Evolutionary conservation across 2,113 vertebrate species (phyloP).

Genomic region (Seriola dumerili): DNA sequence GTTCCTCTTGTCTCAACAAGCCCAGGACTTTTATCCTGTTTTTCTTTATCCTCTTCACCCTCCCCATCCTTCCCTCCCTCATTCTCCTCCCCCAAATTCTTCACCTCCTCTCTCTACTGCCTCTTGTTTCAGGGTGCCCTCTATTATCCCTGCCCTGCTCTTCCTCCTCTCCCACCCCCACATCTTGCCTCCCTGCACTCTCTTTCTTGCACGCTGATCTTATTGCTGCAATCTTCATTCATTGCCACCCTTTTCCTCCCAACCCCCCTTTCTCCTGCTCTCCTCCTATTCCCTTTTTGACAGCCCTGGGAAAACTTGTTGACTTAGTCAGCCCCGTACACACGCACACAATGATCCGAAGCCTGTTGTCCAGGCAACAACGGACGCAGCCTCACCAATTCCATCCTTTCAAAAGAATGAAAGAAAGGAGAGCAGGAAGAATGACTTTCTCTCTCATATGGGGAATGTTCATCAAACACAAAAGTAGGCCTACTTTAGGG

Average conservation of each 20-base stretch:
- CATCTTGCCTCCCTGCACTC: conserved; percentile 33
- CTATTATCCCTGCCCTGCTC: conserved; percentile 49
- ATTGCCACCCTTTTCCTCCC: conserved; percentile 26
- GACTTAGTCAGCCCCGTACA: conserved; percentile 67
- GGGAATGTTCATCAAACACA: conserved; percentile 68
- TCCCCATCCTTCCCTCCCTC: conserved; percentile 34
- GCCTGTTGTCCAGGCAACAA: conserved; percentile 78
- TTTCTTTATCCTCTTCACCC: conserved; percentile 43
- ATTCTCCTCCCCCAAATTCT: conserved; percentile 53
- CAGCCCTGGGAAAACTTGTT: conserved; percentile 85
- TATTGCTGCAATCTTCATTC: conserved; percentile 74
- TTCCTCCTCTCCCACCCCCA: conserved; percentile 55
- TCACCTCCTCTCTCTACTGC: conserved; percentile 52
- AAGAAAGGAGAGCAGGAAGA: conserved; percentile 70
- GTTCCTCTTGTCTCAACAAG: conserved; percentile 59
- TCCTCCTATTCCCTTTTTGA: conserved; percentile 67
- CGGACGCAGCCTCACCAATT: conserved; percentile 74
- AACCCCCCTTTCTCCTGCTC: conserved; percentile 23
- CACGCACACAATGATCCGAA: conserved; percentile 77
- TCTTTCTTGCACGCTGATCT: conserved; percentile 55
- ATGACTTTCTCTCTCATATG: conserved; percentile 73
- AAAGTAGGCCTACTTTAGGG: conserved; percentile 38
- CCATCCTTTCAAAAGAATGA: conserved; percentile 69
- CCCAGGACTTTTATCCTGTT: conserved; percentile 40
- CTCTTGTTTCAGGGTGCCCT: conserved; percentile 51